Evolutionary conservation across 2,888 invertebrate genomes (phyloP).

Genomic region (Halictus ligatus): DNA sequence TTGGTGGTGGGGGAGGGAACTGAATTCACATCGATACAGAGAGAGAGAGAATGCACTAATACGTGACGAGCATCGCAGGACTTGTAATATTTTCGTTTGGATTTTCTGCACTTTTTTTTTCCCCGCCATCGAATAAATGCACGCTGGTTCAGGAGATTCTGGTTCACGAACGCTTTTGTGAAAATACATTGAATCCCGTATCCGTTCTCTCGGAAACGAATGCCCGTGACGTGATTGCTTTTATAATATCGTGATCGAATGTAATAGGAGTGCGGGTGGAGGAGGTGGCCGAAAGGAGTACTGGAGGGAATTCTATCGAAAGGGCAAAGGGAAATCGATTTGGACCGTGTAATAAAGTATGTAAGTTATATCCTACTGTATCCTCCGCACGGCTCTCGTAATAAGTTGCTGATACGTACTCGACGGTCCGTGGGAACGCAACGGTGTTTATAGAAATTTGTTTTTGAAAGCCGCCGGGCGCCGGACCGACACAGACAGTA

Average conservation of each 20-base stretch:
- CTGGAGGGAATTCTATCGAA: constrained; percentile 9
- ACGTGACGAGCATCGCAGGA: constrained; percentile 8
- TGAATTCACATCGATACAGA: background rate
- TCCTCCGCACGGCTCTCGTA: background rate
- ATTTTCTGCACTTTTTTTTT: background rate
- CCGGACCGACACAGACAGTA: background rate
- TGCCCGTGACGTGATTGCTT: constrained; percentile 49
- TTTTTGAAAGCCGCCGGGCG: background rate
- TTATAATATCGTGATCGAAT: constrained; percentile 37
- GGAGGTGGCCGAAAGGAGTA: constrained; percentile 7
- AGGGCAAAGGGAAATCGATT: constrained; percentile 29
- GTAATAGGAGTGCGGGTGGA: background rate
- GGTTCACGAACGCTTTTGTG: constrained; percentile 35
- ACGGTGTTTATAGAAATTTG: background rate
- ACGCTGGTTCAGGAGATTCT: background rate
- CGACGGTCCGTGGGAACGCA: background rate
- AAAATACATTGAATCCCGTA: constrained; percentile 38
- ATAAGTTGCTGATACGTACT: background rate
- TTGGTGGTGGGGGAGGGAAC: background rate
- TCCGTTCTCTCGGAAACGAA: constrained; percentile 39
- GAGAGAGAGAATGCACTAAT: background rate
- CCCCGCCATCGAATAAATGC: background rate
- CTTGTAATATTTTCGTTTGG: constrained; percentile 2
- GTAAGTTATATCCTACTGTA: constrained; percentile 6
- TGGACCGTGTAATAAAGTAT: constrained; percentile 7